A percentile compares a stretch with the other conserved stretches of the same genome.
Evolutionary conservation across 2,888 invertebrate genomes (phyloP).

Genomic region (Apodemia hepburni): DNA sequence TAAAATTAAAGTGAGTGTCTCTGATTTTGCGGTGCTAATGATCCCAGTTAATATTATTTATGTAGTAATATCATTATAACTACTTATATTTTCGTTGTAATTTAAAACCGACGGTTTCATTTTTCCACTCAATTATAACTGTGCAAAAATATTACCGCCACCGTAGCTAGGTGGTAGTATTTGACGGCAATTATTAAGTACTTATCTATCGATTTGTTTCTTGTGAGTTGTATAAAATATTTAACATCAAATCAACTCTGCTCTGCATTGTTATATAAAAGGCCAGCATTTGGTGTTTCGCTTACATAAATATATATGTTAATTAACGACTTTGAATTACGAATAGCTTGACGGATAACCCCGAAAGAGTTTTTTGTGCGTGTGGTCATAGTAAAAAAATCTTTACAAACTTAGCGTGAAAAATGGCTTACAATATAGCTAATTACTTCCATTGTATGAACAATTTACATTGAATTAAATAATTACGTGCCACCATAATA

Average conservation of each 20-base stretch:
- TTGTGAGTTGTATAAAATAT: conserved; percentile 34
- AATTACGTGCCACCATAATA: conserved; percentile 31
- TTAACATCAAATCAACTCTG: conserved; percentile 30
- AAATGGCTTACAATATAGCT: conserved; percentile 42
- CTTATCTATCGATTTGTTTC: conserved; percentile 19
- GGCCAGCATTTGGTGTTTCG: conserved; percentile 72
- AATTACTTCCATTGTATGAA: conserved; percentile 40
- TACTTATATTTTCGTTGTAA: conserved; percentile 21
- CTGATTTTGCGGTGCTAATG: background rate
- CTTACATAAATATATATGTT: conserved; percentile 43
- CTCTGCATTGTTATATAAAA: conserved; percentile 37
- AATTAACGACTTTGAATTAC: conserved; percentile 33
- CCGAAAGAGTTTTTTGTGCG: conserved; percentile 66
- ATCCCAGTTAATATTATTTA: conserved; percentile 3
- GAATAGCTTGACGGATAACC: conserved; percentile 52
- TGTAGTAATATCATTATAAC: conserved; percentile 3
- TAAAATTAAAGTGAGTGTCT: background rate
- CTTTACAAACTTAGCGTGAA: conserved; percentile 41
- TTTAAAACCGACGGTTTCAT: conserved; percentile 13
- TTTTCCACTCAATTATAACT: conserved; percentile 1
- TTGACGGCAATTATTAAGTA: conserved; percentile 13
- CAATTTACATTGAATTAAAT: conserved; percentile 38
- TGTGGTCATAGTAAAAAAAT: conserved; percentile 56
- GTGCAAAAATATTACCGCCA: background rate
- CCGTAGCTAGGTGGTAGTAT: background rate